These are phyloP conservation scores for Holothuria scabra DNA, from an alignment of 53 echinoderm and acorn worm species.

Conservation along the genomic window DNA sequence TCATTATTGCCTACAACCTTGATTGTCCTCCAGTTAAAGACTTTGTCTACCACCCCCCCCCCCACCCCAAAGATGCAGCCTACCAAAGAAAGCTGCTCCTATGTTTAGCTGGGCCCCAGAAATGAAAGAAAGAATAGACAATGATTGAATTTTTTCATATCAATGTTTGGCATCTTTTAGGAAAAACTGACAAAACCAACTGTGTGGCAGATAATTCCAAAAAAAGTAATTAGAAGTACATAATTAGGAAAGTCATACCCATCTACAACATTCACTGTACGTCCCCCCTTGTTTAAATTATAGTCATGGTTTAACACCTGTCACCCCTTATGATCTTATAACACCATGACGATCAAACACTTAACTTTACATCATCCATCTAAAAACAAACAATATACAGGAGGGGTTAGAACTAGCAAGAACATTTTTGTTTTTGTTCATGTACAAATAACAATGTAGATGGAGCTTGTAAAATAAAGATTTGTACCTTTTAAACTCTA, in stretches of 20 bases:
- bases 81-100: too few species aligned
- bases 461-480: conserved; percentile 1
- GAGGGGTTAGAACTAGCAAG: too few species aligned
- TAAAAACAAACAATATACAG: too few species aligned
- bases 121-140: neutral
- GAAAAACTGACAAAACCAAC: conserved; percentile 28
- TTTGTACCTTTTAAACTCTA: neutral
- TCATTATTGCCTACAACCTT: too few species aligned
- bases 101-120: too few species aligned
- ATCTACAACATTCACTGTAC: conserved; percentile 29
- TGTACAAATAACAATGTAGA: conserved; percentile 21
- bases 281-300: neutral
- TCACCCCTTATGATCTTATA: too few species aligned
- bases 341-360: too few species aligned
- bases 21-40: too few species aligned
- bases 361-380: too few species aligned
- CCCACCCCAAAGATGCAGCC: too few species aligned
- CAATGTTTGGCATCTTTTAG: conserved; percentile 42
- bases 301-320: neutral
- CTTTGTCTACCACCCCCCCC: too few species aligned
- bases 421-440: conserved; percentile 5
- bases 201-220: neutral
- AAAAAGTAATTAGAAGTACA: neutral
- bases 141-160: conserved; percentile 7
- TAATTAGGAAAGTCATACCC: conserved; percentile 14